A percentile compares a stretch with the other conserved stretches of the same genome.
Evolutionary conservation across 2,797 vertebrate genomes (phyloP).

Genomic region (Molossus molossus): DNA sequence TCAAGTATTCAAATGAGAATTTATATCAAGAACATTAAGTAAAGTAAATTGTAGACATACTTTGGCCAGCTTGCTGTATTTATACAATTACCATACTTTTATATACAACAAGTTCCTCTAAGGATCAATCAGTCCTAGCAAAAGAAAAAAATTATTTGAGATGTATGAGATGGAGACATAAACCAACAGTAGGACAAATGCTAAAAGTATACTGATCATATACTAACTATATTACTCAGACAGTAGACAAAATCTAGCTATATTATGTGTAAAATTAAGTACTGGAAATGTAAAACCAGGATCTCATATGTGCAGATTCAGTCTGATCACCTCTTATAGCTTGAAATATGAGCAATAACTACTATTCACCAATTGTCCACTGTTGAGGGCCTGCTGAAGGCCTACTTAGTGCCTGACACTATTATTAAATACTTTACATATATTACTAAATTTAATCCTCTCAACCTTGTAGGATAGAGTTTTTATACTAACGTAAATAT

Average conservation of each 20-base stretch:
- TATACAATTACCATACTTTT: constrained; percentile 29
- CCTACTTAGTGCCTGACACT: neutral
- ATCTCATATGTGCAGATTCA: constrained; percentile 1
- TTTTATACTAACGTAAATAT: constrained; percentile 28
- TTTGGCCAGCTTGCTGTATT: neutral
- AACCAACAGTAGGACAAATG: neutral
- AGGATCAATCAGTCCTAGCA: neutral
- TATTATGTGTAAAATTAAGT: constrained; percentile 22
- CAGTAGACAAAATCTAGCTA: constrained; percentile 33
- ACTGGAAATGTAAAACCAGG: constrained; percentile 41
- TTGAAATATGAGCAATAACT: constrained; percentile 45
- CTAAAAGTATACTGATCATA: neutral
- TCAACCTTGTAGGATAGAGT: neutral
- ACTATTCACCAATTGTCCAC: neutral
- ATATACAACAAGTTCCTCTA: constrained; percentile 37
- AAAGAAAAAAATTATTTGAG: constrained; percentile 22
- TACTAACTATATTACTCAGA: constrained; percentile 44
- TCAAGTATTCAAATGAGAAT: constrained; percentile 81
- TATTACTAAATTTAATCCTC: constrained; percentile 43
- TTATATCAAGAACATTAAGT: constrained; percentile 62
- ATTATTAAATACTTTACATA: neutral
- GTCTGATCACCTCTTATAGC: constrained; percentile 42
- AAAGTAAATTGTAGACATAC: constrained; percentile 67
- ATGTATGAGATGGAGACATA: constrained; percentile 47
- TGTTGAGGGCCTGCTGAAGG: neutral